These are phyloP conservation scores for Tetramorium parvispinum DNA, from an alignment of 1,140 invertebrate genomes.

Conservation along the genomic window DNA sequence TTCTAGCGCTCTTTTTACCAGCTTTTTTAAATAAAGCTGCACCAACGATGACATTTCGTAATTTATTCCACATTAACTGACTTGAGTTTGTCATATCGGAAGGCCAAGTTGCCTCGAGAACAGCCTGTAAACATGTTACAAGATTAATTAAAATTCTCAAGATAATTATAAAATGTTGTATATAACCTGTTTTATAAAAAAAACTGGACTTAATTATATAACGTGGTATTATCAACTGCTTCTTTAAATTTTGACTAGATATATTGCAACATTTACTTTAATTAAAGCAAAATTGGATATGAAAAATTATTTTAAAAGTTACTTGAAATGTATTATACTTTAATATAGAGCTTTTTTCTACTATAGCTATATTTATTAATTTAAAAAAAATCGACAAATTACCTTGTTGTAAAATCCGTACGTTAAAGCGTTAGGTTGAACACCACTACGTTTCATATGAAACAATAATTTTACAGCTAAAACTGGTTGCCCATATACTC, in stretches of 20 bases:
- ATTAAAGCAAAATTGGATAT: background rate
- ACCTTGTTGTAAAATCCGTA: constrained; percentile 92
- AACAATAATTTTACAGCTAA: constrained; percentile 97
- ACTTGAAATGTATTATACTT: background rate
- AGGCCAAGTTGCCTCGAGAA: constrained; percentile 98
- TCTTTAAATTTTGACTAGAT: background rate
- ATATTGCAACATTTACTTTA: background rate
- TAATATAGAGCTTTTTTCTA: background rate
- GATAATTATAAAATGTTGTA: background rate
- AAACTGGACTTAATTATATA: background rate
- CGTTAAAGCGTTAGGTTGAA: constrained; percentile 98
- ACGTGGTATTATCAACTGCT: background rate
- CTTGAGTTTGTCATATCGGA: constrained; percentile 93
- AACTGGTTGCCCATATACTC: constrained; percentile 96
- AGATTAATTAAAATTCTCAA: background rate
- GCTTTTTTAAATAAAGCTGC: constrained; percentile 94
- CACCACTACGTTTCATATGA: constrained; percentile 97
- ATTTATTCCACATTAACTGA: constrained; percentile 96
- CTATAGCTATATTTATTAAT: background rate
- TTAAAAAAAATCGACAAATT: constrained; percentile 23
- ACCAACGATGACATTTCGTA: constrained; percentile 96
- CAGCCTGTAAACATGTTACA: constrained; percentile 86
- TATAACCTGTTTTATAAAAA: background rate
- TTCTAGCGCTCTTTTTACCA: constrained; percentile 87
- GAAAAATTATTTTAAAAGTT: background rate